These are phyloP conservation scores for Phytoseiulus persimilis DNA, from an alignment of 2,888 invertebrate genomes.

Conservation along the genomic window DNA sequence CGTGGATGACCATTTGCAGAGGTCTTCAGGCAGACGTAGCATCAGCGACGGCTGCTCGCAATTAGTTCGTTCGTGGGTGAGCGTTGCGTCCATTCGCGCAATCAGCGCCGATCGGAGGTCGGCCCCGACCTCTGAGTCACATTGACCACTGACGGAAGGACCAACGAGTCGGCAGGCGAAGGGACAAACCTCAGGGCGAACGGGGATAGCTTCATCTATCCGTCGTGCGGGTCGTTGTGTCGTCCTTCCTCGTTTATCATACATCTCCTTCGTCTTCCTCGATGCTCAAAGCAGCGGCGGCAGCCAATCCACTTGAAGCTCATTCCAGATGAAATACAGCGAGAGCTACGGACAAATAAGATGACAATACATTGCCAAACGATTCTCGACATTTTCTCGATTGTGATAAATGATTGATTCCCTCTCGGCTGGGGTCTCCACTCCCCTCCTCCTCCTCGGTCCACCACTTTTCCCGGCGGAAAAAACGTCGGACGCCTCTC, in stretches of 20 bases:
- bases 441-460: not conserved
- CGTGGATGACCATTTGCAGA: too few relatives aligned
- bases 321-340: not conserved
- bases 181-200: not conserved
- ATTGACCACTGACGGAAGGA: not conserved
- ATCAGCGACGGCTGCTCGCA: too few relatives aligned
- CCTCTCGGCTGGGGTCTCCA: not conserved
- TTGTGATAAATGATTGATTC: conserved; percentile 5
- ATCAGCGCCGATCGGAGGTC: not conserved
- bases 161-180: not conserved
- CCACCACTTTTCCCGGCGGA: not conserved
- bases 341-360: not conserved
- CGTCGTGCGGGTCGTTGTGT: not conserved
- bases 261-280: not conserved
- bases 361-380: not conserved
- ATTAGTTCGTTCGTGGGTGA: not conserved
- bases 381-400: not conserved
- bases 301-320: not conserved
- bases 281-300: not conserved
- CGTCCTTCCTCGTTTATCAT: not conserved
- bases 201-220: not conserved
- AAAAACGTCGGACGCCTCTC: too few relatives aligned
- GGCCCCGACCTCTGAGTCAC: not conserved
- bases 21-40: too few relatives aligned
- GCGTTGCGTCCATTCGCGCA: not conserved